Evolutionary conservation across 2,797 vertebrate species (phyloP), one percentile per base, ranked within the genome.

Genomic region (Darevskia mixta): DNA sequence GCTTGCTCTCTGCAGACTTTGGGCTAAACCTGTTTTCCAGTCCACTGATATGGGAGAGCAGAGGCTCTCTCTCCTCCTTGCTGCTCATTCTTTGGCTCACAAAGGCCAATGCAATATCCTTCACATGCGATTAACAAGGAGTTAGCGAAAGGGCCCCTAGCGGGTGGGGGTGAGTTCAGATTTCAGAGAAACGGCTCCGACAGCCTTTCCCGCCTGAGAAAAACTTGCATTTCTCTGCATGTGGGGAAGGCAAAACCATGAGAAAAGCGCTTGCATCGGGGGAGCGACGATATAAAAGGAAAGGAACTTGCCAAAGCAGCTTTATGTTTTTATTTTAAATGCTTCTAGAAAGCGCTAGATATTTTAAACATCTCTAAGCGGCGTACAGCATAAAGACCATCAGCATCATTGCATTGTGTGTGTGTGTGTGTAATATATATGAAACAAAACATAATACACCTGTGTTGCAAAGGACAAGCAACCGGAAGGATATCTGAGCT

Each of bases 151-250:
- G 90, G 83, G 87, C 49, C 83, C 61, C 45, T 61, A 92, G 88
- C 61, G 58, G 58, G 2, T 11, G 29, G 89, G 93, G 25, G 92
- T 87, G 93, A 95, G 92, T 95, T 96, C 94, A 88, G 82, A 92
- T 95, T 95, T 95, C 94, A 95, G 90, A 87, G 91, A 82, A 94
- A 95, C 90, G 91, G 66, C 41, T 94, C 83, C 89, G 92, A 80
- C 18, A 17, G 27, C 11, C 43, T 61, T 87, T 85, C 71, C 81
- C 85, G 0, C 85, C 86, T 91, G 84, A 69, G 90, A 87, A 91
- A 94, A 92, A 93, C 79, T 49, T 89, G 89, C 41, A 10, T 80
- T 90, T 83, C 82, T 89, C 49, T 86, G 25, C 23, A 43, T 67
- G 61, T 66, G 10, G 3, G 35, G 38, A 83, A 78, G 79, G 87